These are phyloP conservation scores for Xiphias gladius DNA, from an alignment of 2,113 vertebrate species.

Conservation along the genomic window DNA sequence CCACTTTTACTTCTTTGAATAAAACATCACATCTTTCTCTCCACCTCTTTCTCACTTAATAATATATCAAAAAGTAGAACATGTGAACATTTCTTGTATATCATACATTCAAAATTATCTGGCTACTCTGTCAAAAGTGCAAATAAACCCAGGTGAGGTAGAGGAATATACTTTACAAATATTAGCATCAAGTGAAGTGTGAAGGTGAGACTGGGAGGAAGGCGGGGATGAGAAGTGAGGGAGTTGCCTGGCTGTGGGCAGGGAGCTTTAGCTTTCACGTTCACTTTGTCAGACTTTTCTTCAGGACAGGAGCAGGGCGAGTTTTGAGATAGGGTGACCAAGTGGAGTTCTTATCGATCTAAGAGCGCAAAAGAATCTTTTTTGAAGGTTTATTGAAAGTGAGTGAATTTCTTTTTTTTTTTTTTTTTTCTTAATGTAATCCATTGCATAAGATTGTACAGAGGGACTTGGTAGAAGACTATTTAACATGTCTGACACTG, in stretches of 20 bases:
- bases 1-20: conserved; percentile 29
- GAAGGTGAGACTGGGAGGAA: conserved; percentile 55
- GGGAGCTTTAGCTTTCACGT: conserved; percentile 39
- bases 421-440: conserved; percentile 81
- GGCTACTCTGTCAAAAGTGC: conserved; percentile 72
- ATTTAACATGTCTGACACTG: conserved; percentile 68
- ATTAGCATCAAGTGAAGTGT: conserved; percentile 75
- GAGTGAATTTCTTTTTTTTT: conserved; percentile 75
- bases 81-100: conserved; percentile 41
- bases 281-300: conserved; percentile 37
- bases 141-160: conserved; percentile 66
- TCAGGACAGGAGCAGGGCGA: conserved; percentile 12
- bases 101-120: conserved; percentile 42
- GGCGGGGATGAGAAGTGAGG: conserved; percentile 15
- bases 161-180: conserved; percentile 69
- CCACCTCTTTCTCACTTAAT: conserved; percentile 26
- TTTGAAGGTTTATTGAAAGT: conserved; percentile 83
- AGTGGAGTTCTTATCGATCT: conserved; percentile 54
- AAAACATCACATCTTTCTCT: conserved; percentile 2
- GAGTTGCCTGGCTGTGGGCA: conserved; percentile 18
- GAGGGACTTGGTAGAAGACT: conserved; percentile 60
- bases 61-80: conserved; percentile 58
- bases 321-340: conserved; percentile 12
- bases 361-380: conserved; percentile 62
- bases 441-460: conserved; percentile 69